Conservation (phyloP, 1,140 invertebrate species). For the Kradibia gibbosae region DNA sequence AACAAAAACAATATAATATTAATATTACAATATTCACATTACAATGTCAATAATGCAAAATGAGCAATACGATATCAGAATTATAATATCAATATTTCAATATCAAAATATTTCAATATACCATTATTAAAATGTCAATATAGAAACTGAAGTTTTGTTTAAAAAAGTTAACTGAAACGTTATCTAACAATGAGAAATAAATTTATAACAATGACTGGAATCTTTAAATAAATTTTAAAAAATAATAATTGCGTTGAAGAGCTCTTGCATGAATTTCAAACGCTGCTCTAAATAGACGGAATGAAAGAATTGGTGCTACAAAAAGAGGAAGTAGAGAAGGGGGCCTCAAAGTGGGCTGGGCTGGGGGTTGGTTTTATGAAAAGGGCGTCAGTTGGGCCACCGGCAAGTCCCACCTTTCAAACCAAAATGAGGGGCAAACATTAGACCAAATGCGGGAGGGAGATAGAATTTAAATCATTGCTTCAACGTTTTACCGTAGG, state of each 20-base stretch:
- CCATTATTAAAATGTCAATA: too few relatives aligned
- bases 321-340: conserved; percentile 45
- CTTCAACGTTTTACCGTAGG: conserved; percentile 59
- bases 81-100: too few relatives aligned
- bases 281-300: conserved; percentile 53
- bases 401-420: conserved; percentile 64
- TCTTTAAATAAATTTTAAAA: too few relatives aligned
- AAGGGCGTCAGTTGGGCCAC: conserved; percentile 57
- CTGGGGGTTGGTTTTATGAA: conserved; percentile 58
- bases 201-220: too few relatives aligned
- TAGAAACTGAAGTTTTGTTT: too few relatives aligned
- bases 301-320: conserved; percentile 57
- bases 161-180: too few relatives aligned
- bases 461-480: conserved; percentile 61
- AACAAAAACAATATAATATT: too few relatives aligned
- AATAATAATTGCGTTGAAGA: conserved; percentile 20
- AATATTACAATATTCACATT: too few relatives aligned
- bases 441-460: conserved; percentile 61
- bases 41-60: too few relatives aligned
- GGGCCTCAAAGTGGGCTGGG: conserved; percentile 53
- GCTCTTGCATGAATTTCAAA: conserved; percentile 33
- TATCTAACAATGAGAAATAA: too few relatives aligned
- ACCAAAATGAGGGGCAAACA: conserved; percentile 55
- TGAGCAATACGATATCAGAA: too few relatives aligned
- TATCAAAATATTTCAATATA: too few relatives aligned